Base-by-base conservation (phyloP, 2,888 invertebrate species). In the Calliphora vomitoria region DNA sequence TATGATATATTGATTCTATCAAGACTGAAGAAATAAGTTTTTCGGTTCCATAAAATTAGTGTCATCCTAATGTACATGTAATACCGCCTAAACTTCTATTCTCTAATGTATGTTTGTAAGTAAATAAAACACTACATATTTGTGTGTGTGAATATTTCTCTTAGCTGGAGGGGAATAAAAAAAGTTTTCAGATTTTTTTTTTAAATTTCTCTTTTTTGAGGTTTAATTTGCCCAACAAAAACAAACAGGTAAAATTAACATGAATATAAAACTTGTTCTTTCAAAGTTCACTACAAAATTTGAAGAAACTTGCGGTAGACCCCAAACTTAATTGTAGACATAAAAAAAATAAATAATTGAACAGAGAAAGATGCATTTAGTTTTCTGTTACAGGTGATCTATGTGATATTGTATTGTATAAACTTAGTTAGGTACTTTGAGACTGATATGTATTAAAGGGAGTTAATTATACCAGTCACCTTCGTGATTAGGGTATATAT, bases 141-240 rank as follows among this genome's bases (percentile, higher is more conserved):
- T 76, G 55, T 68, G 55, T 69, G 18, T 64, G 50, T 53, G 31
- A 55, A 44, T 64, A 25, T 55, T 18, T 25, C 41, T 53, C 41
- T n/a, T 20, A 62, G 64, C 50, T 15, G 4, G 15, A 41, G 18
- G 5, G 13, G 10, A 76, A 66, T 20, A 44, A 44, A 55, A 53
- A 66, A 10, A 66, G 41, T 53, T 55, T 64, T 31, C 25, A n/a
- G 1, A 38, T 38, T 50, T 10, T 20, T 35, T 11, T 11, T 44
- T 0, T 13, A 0, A 0, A 11, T 44, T 11, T 44, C 13, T 44
- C 13, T 44, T 5, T n/a, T 41, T 72, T 81, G 62, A 44, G 53
- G 38, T 72, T 72, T 80, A 50, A 60, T 60, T 80, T 20, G n/a
- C 35, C 50, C 11, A 55, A 74, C 53, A 53, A 55, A 4, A 72